These are phyloP conservation scores for Sarcophaga caerulescens DNA, from an alignment of 2,888 invertebrate species.

Conservation along the genomic window DNA sequence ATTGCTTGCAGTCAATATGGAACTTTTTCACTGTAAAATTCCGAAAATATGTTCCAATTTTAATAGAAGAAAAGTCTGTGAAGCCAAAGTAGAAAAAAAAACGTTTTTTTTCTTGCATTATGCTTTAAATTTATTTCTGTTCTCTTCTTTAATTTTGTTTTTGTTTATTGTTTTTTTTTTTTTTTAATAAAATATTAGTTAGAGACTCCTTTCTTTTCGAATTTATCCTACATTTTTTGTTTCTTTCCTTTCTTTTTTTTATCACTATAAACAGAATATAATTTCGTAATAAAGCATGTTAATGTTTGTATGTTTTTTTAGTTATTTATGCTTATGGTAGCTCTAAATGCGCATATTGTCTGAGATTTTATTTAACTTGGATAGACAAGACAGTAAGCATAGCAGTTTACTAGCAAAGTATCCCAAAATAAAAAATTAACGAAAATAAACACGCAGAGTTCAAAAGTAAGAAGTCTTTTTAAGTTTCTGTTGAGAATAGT, in stretches of 20 bases:
- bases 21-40: not conserved
- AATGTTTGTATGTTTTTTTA: not conserved
- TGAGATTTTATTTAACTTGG: not conserved
- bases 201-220: not conserved
- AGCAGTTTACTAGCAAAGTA: no score
- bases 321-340: not conserved
- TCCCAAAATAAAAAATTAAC: no score
- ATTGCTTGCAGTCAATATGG: constrained; percentile 40
- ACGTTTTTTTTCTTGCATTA: not conserved
- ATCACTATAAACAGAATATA: constrained; percentile 10
- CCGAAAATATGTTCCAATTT: constrained; percentile 2
- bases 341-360: not conserved
- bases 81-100: not conserved
- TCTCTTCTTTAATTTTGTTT: not conserved
- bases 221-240: not conserved
- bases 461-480: no score
- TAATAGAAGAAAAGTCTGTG: constrained; percentile 10
- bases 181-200: no score
- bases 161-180: no score
- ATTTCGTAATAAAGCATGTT: not conserved
- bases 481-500: no score
- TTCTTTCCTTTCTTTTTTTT: not conserved
- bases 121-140: not conserved
- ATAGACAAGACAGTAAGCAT: no score
- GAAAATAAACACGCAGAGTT: no score